Evolutionary conservation across 1,140 invertebrate species (phyloP), one percentile per base, ranked within the genome.

Genomic region (Wasmannia auropunctata): DNA sequence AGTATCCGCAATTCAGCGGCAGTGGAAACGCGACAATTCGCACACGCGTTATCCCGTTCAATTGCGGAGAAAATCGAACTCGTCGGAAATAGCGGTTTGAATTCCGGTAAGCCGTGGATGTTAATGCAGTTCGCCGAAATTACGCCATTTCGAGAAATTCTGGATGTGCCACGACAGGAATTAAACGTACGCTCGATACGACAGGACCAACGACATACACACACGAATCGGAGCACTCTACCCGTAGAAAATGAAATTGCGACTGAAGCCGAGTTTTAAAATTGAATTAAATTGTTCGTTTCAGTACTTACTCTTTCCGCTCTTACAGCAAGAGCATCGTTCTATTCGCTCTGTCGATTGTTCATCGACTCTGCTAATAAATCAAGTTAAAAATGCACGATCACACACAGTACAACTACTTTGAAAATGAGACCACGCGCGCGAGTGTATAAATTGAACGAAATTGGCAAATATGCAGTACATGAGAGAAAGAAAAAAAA

Each of bases 91-190:
- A 77, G 37, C 58, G 28, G 25, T 77, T 63, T 31, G 25, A 46
- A 77, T 31, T n/a, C 58, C 63, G 72, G 40, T 7, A 19, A 75
- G n/a, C n/a, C n/a, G 14, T 22, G 7, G 49, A 54, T 54, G 46
- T 67, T 74, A 54, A 77, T 25, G 37, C n/a, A n/a, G n/a, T 22
- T 63, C 58, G 75, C 3, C 34, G 22, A 75, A 63, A 77, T 77
- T 63, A 63, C 22, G 19, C 34, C 25, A 43, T 34, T n/a, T 63
- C 40, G 56, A 77, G 34, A 77, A 43, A 43, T 77, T 43, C 40
- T n/a, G 28, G 34, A 40, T 14, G 51, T 54, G 51, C n/a, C 75
- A 63, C 63, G 75, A 77, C 25, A 34, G 16, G 25, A 63, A 40
- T 31, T 31, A 46, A 62, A 46, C 4, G 34, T 25, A 37, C 34